Percentiles rank a stretch among this genome's conserved stretches.
phyloP scores from a whole-genome alignment of 2,888 invertebrate genomes.

The Gerris lacustris region DNA sequence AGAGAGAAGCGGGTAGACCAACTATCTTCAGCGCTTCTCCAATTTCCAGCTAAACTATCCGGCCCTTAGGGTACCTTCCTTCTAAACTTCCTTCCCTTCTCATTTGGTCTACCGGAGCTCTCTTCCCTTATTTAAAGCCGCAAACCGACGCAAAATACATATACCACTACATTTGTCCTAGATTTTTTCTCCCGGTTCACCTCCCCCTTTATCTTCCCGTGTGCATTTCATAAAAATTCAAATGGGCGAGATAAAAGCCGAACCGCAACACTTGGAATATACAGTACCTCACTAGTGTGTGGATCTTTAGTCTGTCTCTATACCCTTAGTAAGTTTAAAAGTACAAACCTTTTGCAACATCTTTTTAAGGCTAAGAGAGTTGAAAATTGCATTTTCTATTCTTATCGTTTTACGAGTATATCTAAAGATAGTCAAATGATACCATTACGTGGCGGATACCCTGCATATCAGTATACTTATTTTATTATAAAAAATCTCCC shows the following conservation, averaged over 20 bases:
- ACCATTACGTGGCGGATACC: no score
- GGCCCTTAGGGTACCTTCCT: neutral
- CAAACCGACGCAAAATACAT: neutral
- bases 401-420: no score
- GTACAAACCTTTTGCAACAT: no score
- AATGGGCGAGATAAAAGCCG: neutral
- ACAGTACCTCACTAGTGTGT: neutral
- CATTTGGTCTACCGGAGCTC: neutral
- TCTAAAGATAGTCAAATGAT: no score
- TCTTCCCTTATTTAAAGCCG: neutral
- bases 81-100: neutral
- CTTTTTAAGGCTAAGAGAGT: no score
- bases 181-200: neutral
- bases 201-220: neutral
- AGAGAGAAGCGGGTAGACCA: neutral
- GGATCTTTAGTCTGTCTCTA: no score
- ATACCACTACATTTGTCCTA: neutral
- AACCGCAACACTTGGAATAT: neutral
- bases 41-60: constrained; percentile 1
- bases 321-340: no score
- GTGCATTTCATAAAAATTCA: constrained; percentile 1
- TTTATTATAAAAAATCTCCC: no score
- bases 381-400: no score
- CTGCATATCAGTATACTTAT: no score
- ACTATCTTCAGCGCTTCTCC: neutral